Percentiles rank a stretch among this genome's conserved stretches.
Evolutionary conservation across 2,797 vertebrate species (phyloP).

Genomic region (Falco rusticolus): DNA sequence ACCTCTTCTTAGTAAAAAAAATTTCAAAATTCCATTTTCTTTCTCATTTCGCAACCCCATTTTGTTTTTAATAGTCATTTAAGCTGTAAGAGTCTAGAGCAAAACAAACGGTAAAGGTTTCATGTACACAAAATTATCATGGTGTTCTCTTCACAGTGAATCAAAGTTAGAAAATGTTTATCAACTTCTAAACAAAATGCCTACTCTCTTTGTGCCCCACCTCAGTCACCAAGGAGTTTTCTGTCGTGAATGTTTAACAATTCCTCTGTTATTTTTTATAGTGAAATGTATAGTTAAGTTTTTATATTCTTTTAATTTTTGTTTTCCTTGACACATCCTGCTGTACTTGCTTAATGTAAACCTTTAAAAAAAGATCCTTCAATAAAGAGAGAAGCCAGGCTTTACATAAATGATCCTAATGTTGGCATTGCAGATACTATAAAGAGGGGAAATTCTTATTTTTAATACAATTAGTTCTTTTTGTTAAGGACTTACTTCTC

Average conservation of each 20-base stretch:
- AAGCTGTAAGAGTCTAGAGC: constrained; percentile 23
- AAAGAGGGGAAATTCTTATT: neutral
- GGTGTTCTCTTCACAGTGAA: neutral
- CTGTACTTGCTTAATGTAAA: neutral
- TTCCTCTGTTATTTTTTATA: neutral
- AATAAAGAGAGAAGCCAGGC: neutral
- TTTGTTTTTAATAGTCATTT: constrained; percentile 49
- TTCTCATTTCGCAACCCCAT: constrained; percentile 34
- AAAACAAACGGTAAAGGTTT: constrained; percentile 42
- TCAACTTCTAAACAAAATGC: neutral
- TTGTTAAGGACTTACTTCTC: neutral
- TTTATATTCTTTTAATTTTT: neutral
- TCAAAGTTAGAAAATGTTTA: neutral
- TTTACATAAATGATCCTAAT: neutral
- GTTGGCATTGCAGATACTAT: neutral
- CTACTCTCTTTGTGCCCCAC: neutral
- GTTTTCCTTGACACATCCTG: neutral
- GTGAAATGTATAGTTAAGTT: neutral
- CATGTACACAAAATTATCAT: neutral
- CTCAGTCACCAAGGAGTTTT: neutral
- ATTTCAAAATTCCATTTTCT: constrained; percentile 57
- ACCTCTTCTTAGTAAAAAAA: constrained; percentile 7
- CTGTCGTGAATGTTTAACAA: neutral
- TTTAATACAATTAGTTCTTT: neutral
- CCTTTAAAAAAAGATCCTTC: neutral